Percentiles rank a stretch among this genome's conserved stretches.
phyloP scores from a whole-genome alignment of 1,140 invertebrate species.

The Chrysoperla carnea region DNA sequence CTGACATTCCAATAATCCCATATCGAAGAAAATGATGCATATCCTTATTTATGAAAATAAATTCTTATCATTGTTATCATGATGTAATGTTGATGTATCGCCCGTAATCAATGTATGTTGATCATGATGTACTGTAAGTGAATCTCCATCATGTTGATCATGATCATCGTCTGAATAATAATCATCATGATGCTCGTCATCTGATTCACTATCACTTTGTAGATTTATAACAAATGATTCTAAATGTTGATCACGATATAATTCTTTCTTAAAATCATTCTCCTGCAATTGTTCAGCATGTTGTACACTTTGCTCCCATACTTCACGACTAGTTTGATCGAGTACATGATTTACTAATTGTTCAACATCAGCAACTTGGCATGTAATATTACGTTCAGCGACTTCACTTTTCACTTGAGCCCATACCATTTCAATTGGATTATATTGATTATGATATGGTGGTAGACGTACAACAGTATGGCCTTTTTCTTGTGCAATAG shows the following conservation, averaged over 20 bases:
- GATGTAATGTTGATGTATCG: no score
- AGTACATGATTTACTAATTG: neutral
- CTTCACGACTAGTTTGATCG: neutral
- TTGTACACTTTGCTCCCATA: neutral
- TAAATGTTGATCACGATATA: neutral
- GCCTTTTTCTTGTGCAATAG: constrained; percentile 6
- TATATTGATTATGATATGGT: constrained; percentile 20
- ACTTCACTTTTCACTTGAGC: constrained; percentile 13
- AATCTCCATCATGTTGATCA: neutral
- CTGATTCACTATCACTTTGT: neutral
- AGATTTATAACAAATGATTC: neutral
- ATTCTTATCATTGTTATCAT: no score
- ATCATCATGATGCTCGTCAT: neutral
- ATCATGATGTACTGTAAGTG: neutral
- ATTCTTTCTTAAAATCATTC: neutral
- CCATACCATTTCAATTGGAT: constrained; percentile 21
- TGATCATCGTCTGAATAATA: neutral
- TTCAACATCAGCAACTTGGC: neutral
- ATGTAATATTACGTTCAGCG: neutral
- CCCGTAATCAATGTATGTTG: no score
- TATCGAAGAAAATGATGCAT: no score
- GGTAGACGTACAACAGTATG: constrained; percentile 13
- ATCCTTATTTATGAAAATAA: no score
- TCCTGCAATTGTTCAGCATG: neutral
- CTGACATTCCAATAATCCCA: no score